A percentile compares a stretch with the other conserved stretches of the same genome.
Conservation (phyloP, 2,113 vertebrate species). For the Lanius ludovicianus region DNA sequence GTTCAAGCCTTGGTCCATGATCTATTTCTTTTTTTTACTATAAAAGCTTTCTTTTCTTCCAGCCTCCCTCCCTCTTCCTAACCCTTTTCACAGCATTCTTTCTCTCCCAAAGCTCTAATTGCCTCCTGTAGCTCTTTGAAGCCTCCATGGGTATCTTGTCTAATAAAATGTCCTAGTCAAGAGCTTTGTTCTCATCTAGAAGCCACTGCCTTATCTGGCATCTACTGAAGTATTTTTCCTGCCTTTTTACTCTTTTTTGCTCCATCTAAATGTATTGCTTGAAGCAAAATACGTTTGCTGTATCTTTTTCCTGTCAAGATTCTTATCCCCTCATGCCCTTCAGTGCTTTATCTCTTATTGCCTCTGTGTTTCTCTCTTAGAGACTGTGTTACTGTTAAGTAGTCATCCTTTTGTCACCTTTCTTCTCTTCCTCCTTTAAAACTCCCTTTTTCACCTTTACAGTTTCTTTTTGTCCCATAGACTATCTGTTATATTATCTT, state of each 20-base stretch:
- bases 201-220: neutral
- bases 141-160: neutral
- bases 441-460: neutral
- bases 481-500: neutral
- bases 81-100: neutral
- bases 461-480: neutral
- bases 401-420: neutral
- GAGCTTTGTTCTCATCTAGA: neutral
- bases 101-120: neutral
- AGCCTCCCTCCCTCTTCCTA: neutral
- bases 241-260: neutral
- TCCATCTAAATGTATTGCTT: neutral
- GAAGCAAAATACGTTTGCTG: neutral
- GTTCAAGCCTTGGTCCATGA: neutral
- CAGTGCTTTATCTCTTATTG: neutral
- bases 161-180: neutral
- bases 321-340: neutral
- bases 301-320: neutral
- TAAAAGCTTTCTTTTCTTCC: neutral
- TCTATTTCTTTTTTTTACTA: neutral
- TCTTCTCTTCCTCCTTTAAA: neutral
- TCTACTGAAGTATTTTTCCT: neutral
- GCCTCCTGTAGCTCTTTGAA: slow-evolving; percentile 8
- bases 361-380: neutral
- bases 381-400: neutral